phyloP scores from a whole-genome alignment of 2,113 vertebrate species.

The Gasterosteus aculeatus region DNA sequence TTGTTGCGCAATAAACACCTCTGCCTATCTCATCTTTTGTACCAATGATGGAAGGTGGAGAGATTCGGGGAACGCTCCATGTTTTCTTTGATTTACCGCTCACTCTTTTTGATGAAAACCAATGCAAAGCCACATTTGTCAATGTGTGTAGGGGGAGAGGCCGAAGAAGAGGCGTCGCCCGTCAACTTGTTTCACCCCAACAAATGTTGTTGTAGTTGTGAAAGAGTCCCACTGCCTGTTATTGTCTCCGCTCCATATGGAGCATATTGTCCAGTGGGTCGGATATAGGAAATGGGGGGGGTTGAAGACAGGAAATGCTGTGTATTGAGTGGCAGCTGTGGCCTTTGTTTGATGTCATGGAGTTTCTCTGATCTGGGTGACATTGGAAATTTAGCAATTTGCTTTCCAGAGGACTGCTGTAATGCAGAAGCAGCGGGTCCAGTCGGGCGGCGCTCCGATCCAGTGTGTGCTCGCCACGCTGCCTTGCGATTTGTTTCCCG shows the following conservation, averaged over 20 bases:
- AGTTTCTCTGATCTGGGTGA: slow-evolving; percentile 30
- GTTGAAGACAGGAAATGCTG: slow-evolving; percentile 37
- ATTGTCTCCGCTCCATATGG: slow-evolving; percentile 1
- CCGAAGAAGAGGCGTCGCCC: not conserved
- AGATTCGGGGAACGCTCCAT: too few species aligned
- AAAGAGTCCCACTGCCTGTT: slow-evolving; percentile 6
- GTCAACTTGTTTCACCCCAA: not conserved
- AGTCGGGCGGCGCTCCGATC: not conserved
- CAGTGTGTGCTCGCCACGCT: not conserved
- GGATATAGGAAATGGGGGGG: not conserved
- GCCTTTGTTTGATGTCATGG: slow-evolving; percentile 53
- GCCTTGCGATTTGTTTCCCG: not conserved
- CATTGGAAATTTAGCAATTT: slow-evolving; percentile 44
- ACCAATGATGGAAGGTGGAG: not conserved
- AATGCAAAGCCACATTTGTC: not conserved
- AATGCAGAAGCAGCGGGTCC: not conserved
- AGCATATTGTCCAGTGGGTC: slow-evolving; percentile 2
- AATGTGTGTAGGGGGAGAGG: not conserved
- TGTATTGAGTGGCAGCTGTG: slow-evolving; percentile 59
- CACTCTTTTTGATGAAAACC: not conserved
- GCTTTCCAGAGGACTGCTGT: not conserved
- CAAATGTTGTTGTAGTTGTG: not conserved
- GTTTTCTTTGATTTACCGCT: too few species aligned
- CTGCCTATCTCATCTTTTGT: not conserved
- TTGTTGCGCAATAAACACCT: too few species aligned